A percentile compares a stretch with the other conserved stretches of the same genome.
Evolutionary conservation across 2,888 invertebrate genomes (phyloP).

Genomic region (Drosophila borborema): DNA sequence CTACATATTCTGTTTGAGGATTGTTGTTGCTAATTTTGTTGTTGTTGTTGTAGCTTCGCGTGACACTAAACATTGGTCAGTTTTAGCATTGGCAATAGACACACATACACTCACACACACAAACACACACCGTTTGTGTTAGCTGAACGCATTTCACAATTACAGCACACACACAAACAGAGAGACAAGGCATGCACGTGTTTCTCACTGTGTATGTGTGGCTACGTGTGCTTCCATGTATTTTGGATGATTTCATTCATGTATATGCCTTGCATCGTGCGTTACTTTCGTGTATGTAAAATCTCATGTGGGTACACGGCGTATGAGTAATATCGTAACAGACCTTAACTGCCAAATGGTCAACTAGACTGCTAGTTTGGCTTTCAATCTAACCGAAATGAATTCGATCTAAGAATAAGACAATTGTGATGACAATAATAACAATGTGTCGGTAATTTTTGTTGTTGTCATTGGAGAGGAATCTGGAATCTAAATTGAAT

Average conservation of each 20-base stretch:
- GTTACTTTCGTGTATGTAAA: constrained; percentile 28
- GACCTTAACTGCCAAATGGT: constrained; percentile 15
- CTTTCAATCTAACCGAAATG: background rate
- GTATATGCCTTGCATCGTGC: constrained; percentile 28
- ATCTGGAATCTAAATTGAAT: background rate
- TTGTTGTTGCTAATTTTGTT: constrained; percentile 41
- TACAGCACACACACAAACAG: constrained; percentile 41
- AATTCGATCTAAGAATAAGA: background rate
- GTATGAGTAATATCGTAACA: constrained; percentile 72
- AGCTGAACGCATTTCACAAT: constrained; percentile 72
- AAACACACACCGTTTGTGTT: background rate
- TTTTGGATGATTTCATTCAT: constrained; percentile 77
- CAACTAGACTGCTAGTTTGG: background rate
- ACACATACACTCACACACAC: background rate
- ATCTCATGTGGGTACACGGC: constrained; percentile 31
- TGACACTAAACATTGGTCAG: constrained; percentile 80
- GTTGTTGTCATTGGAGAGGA: background rate
- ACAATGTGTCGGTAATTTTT: background rate
- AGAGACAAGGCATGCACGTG: constrained; percentile 4
- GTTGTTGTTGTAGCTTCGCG: constrained; percentile 70
- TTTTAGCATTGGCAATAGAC: constrained; percentile 65
- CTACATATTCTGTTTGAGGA: constrained; percentile 43
- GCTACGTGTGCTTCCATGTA: constrained; percentile 43
- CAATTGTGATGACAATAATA: background rate
- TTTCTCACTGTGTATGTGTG: constrained; percentile 6